Evolutionary conservation across 1,140 invertebrate species (phyloP), one percentile per base, ranked within the genome.

Genomic region (Phortica variegata): DNA sequence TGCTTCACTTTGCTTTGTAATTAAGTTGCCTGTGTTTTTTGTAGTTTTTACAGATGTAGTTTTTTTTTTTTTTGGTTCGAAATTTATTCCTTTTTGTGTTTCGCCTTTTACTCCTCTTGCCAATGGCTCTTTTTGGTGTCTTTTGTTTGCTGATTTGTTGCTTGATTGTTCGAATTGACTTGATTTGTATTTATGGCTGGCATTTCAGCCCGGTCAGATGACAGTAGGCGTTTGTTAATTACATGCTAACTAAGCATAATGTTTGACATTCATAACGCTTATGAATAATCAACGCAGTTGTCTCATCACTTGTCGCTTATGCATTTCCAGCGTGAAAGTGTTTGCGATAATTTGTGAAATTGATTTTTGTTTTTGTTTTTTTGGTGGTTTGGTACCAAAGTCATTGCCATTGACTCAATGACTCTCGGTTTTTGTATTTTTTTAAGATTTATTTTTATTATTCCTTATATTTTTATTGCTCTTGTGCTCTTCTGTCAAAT

Each of bases 181-280:
- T 66, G 63, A 66, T 66, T 66, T 66, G 62, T 66, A 39, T 50
- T 53, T 44, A 49, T 63, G 51, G 61, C 56, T 55, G 38, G 47
- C 36, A 26, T 33, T 26, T 16, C 19, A 21, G 33, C n/a, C 33
- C 21, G 8, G 37, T n/a, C n/a, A 26, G 23, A 26, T 10, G 23
- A 5, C 23, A 6, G 29, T 38, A 54, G 63, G 60, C 54, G 63
- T 68, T 49, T 63, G 63, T 60, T 69, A 68, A 68, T 68, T 68
- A 68, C 47, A 49, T 52, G 51, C 63, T 68, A 68, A 69, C 63
- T 60, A 68, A 62, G 62, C 68, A 63, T 68, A 66, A 62, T 66
- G 54, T 47, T 46, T n/a, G n/a, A n/a, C n/a, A n/a, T n/a, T n/a
- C n/a, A n/a, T n/a, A n/a, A n/a, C n/a, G n/a, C n/a, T n/a, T n/a